Conservation (phyloP, 2,113 vertebrate genomes). For the Mixornis gularis region DNA sequence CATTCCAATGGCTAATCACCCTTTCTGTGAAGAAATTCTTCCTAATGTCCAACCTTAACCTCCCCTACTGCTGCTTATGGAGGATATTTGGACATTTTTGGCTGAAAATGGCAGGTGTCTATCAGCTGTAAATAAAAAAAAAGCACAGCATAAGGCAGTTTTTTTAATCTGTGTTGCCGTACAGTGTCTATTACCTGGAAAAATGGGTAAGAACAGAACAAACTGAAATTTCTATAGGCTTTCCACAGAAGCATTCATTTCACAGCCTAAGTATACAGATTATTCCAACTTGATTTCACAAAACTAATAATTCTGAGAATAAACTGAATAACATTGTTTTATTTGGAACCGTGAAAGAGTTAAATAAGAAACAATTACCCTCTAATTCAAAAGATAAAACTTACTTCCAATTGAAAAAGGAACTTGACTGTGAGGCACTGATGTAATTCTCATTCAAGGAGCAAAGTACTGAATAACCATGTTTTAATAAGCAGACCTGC, state of each 20-base stretch:
- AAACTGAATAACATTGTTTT: neutral
- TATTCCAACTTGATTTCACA: neutral
- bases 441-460: neutral
- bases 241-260: neutral
- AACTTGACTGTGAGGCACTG: neutral
- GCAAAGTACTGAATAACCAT: neutral
- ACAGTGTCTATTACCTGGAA: neutral
- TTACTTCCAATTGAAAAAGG: neutral
- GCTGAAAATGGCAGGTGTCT: neutral
- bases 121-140: neutral
- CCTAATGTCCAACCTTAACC: neutral
- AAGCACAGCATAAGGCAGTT: neutral
- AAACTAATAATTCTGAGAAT: neutral
- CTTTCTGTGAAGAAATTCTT: neutral
- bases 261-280: neutral
- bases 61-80: neutral
- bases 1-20: neutral
- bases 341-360: neutral
- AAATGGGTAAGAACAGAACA: neutral
- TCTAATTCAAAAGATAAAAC: neutral
- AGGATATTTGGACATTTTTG: neutral
- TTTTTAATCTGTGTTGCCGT: neutral
- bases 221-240: neutral
- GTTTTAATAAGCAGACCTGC: neutral
- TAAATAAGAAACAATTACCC: neutral